A percentile compares a stretch with the other conserved stretches of the same genome.
Conservation (phyloP, 2,888 invertebrate species). For the Dusona sp. region DNA sequence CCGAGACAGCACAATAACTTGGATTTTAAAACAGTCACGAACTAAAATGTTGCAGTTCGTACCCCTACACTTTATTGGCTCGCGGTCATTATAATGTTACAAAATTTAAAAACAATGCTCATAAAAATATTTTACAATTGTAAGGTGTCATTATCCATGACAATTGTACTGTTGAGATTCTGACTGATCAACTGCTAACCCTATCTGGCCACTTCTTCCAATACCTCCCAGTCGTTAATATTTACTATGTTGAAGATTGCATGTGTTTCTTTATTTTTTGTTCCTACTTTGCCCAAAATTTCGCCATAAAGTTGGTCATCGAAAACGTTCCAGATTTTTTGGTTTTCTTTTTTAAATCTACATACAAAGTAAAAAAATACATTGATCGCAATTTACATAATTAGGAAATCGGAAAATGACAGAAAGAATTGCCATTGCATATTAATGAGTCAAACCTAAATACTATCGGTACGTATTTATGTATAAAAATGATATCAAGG, state of each 20-base stretch:
- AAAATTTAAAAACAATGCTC: background rate
- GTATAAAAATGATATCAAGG: too few relatives aligned
- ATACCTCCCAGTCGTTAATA: background rate
- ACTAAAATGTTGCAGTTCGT: background rate
- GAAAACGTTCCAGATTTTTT: background rate
- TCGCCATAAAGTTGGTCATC: background rate
- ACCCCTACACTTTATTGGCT: background rate
- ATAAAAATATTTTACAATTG: background rate
- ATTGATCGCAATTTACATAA: too few relatives aligned
- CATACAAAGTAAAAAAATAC: background rate
- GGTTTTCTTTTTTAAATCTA: background rate
- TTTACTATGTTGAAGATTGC: too few relatives aligned
- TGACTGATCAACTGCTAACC: background rate
- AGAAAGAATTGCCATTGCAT: too few relatives aligned
- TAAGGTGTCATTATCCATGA: too few relatives aligned
- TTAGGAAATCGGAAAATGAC: too few relatives aligned
- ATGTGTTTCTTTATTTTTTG: too few relatives aligned
- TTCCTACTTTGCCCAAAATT: too few relatives aligned
- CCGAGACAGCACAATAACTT: constrained; percentile 28
- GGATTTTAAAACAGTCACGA: constrained; percentile 13
- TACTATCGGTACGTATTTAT: too few relatives aligned
- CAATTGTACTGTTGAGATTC: background rate
- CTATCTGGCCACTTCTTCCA: background rate
- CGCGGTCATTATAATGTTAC: background rate
- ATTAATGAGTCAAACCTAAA: too few relatives aligned